Base-by-base conservation (phyloP, 2,888 invertebrate species). In the Andrena chrysosceles region DNA sequence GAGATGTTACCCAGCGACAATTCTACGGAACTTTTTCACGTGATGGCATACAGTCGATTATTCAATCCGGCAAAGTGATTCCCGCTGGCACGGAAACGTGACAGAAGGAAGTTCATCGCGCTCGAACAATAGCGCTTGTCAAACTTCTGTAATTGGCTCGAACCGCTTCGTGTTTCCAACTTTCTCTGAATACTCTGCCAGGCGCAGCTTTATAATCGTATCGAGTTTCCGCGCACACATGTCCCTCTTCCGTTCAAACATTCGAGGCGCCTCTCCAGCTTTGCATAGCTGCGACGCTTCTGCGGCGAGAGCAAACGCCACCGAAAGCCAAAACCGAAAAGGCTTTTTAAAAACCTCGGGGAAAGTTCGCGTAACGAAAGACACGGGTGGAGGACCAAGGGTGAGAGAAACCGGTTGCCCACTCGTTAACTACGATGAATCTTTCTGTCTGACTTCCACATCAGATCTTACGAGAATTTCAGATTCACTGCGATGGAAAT, bases 401-500 rank as follows among this genome's bases (percentile, higher is more conserved):
- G 62, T 54, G 59, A 84, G 42, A 49, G 54, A 70, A 86, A 86
- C 81, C 84, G 80, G 81, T 86, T 86, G 56, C 31, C 20, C 67
- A 63, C 72, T 71, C 54, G 69, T 77, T 63, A 84, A 52, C 52
- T 52, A 60, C 54, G 49, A 69, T 35, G 73, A 42, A 63, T 64
- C 60, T 72, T 70, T 67, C 48, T 54, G 60, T 70, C 56, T 10
- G 23, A 56, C 56, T 67, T 52, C 60, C 54, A 59, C 35, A n/a
- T 54, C 23, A 2, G 56, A 80, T 60, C 42, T 10, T 10, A 42
- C 23, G 49, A 35, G 35, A 60, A 67, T 20, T 13, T 16, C 23
- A 42, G 35, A 7, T 49, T 16, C 23, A 31, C 31, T n/a, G 63
- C 26, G n/a, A 10, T 20, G 48, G 49, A 54, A 23, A n/a, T 4